These are phyloP conservation scores for Martes martes DNA, from an alignment of 2,113 vertebrate genomes.

Conservation along the genomic window DNA sequence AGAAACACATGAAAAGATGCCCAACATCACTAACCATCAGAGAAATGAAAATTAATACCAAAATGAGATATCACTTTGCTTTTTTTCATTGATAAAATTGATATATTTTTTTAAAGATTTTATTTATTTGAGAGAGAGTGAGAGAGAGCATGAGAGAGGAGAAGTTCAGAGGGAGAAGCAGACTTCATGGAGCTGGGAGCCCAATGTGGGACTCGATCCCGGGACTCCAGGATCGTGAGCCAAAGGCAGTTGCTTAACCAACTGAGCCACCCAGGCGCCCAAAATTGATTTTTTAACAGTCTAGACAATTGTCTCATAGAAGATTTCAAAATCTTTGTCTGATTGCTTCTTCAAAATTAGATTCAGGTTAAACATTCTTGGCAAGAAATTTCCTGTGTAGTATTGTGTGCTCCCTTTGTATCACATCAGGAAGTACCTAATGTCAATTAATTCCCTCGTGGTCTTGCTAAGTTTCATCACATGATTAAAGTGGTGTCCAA, in stretches of 20 bases:
- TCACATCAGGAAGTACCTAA: constrained; percentile 20
- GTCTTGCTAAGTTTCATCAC: neutral
- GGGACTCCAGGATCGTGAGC: too few species aligned
- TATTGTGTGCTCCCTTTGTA: neutral
- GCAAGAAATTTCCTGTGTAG: constrained; percentile 21
- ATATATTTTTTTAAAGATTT: neutral
- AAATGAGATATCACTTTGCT: neutral
- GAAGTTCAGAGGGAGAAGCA: too few species aligned
- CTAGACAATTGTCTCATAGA: neutral
- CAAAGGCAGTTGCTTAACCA: too few species aligned
- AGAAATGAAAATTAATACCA: neutral
- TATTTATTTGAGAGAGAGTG: too few species aligned
- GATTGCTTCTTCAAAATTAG: constrained; percentile 16
- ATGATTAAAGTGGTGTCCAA: neutral
- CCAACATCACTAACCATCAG: neutral
- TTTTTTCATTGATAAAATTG: neutral
- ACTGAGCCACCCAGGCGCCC: too few species aligned
- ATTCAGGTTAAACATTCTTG: neutral
- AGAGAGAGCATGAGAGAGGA: too few species aligned
- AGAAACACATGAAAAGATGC: neutral
- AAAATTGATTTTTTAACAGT: neutral
- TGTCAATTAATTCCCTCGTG: neutral
- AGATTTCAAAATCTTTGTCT: constrained; percentile 19
- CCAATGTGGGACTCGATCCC: too few species aligned
- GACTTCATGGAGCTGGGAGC: too few species aligned